A percentile compares a stretch with the other conserved stretches of the same genome.
phyloP scores from a whole-genome alignment of 2,888 invertebrate genomes.

The Julus scanicus region DNA sequence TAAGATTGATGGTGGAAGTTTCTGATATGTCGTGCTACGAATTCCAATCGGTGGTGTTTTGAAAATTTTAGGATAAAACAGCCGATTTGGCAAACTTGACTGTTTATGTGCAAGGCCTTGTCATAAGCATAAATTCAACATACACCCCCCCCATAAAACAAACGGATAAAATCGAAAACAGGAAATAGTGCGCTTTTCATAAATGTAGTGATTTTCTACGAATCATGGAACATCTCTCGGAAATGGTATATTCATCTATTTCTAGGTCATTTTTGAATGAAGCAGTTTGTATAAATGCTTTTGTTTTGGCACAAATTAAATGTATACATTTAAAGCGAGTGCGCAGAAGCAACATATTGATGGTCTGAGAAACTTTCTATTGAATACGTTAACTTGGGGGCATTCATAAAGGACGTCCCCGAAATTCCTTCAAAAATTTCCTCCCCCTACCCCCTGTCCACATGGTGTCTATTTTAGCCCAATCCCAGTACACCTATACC shows the following conservation, averaged over 20 bases:
- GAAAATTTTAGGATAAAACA: background rate
- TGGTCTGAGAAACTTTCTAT: background rate
- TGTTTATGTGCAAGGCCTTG: background rate
- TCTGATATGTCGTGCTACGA: background rate
- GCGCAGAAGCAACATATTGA: background rate
- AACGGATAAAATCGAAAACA: background rate
- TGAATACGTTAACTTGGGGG: too few relatives aligned
- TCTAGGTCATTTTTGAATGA: background rate
- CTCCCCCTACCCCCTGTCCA: too few relatives aligned
- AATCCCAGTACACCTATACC: too few relatives aligned
- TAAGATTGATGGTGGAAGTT: background rate
- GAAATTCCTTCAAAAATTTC: too few relatives aligned
- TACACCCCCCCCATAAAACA: background rate
- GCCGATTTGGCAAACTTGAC: background rate
- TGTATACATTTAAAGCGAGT: background rate
- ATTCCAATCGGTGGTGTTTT: background rate
- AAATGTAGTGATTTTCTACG: background rate
- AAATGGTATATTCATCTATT: background rate
- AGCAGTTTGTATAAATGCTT: background rate
- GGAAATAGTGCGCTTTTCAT: background rate
- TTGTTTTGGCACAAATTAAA: background rate
- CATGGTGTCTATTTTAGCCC: too few relatives aligned
- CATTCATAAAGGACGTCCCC: too few relatives aligned
- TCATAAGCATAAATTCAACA: background rate
- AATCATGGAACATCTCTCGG: background rate